Conservation (phyloP, 2,113 vertebrate species). For the Campylorhamphus procurvoides region DNA sequence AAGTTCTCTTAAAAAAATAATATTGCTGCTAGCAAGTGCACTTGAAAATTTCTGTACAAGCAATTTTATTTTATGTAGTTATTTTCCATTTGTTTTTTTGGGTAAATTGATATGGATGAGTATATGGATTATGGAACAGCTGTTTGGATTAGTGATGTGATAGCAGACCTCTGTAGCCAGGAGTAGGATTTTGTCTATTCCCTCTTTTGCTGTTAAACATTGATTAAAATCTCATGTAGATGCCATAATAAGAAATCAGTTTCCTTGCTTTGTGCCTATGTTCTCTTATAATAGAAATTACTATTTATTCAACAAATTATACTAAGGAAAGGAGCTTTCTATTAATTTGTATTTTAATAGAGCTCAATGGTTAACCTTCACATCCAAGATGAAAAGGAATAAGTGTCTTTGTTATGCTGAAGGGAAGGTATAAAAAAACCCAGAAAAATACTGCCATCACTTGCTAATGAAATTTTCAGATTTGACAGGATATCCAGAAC, state of each 20-base stretch:
- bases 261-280: background rate
- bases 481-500: background rate
- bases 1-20: background rate
- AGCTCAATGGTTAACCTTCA: background rate
- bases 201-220: background rate
- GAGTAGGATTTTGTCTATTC: background rate
- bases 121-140: background rate
- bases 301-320: background rate
- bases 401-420: background rate
- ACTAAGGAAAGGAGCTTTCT: background rate
- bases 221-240: background rate
- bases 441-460: background rate
- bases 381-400: background rate
- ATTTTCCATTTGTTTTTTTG: background rate
- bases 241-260: background rate
- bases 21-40: background rate
- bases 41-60: background rate
- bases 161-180: background rate
- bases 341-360: background rate
- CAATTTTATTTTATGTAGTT: background rate
- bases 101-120: background rate
- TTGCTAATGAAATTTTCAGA: background rate
- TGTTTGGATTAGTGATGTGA: background rate
- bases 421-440: background rate
- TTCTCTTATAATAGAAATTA: background rate